Conservation (phyloP, 2,888 invertebrate species). For the Heliconius charithonia region DNA sequence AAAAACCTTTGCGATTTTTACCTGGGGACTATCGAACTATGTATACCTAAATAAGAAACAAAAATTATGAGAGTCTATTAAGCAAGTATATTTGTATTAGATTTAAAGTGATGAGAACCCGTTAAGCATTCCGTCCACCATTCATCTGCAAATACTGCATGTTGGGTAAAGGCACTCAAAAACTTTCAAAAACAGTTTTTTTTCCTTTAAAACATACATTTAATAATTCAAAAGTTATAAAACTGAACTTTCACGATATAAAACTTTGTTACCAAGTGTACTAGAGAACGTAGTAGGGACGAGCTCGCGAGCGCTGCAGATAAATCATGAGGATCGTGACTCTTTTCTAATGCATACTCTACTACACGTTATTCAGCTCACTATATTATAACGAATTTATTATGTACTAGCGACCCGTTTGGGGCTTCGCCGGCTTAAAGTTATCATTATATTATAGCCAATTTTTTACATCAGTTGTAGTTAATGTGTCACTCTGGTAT, state of each 20-base stretch:
- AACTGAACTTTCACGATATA: neutral
- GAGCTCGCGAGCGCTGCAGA: constrained; percentile 55
- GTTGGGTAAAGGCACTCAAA: too few species aligned
- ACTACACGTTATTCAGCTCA: neutral
- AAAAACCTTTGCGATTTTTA: too few species aligned
- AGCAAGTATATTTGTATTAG: too few species aligned
- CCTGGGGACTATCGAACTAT: too few species aligned
- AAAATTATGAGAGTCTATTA: too few species aligned
- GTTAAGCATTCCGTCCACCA: too few species aligned
- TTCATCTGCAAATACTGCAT: too few species aligned
- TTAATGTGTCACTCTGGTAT: too few species aligned
- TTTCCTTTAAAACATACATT: neutral
- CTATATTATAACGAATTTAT: constrained; percentile 8
- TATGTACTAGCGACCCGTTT: neutral
- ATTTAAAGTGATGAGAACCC: too few species aligned
- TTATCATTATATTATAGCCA: neutral
- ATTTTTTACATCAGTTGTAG: too few species aligned
- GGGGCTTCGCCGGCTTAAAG: neutral
- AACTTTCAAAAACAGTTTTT: too few species aligned
- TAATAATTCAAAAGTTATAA: neutral
- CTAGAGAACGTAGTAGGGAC: constrained; percentile 36
- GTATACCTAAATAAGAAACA: too few species aligned
- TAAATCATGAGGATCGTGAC: constrained; percentile 59
- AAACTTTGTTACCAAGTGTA: constrained; percentile 28
- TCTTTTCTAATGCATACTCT: constrained; percentile 42